Base-by-base conservation (phyloP, 2,888 invertebrate species). In the Antheraea yamamai region DNA sequence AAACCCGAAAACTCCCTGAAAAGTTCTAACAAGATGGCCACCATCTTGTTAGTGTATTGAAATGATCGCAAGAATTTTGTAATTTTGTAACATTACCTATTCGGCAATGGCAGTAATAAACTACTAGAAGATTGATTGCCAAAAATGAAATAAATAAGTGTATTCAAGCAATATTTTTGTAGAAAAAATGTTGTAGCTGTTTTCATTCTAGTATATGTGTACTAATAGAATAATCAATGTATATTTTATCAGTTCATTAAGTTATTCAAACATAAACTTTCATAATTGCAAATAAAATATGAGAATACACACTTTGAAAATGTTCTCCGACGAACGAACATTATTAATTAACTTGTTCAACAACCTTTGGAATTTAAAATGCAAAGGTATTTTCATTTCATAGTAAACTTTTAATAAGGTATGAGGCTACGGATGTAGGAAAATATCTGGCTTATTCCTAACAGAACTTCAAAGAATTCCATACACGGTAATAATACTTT, bases 401-500 rank as follows among this genome's bases (percentile, higher is more conserved):
- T 26, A 26, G 14, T 23, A 23, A 64, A 64, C 64, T 64, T 64
- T 64, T 23, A 64, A 64, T 64, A 64, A 26, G 64, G 64, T 26
- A 64, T 26, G 64, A 64, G 14, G 2, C 12, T 64, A 64, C 26
- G 64, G 14, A 10, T 23, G 23, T 2, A 61, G 23, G 26, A 23
- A 64, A 26, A 26, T 64, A 0, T 64, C 64, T 23, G 64, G 64
- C 14, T 64, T 26, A 12, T 16, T 18, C n/a, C 26, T 39, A 70
- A 30, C 26, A 10, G 55, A 74, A 35, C 70, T 74, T 70, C 55
- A 55, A 23, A 8, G 30, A 70, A n/a, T 68, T 68, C 52, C 74
- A 68, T 58, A 61, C 20, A 74, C 52, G 52, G 20, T 55, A 18
- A 52, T 26, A 74, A 52, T 26, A 74, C 66, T 74, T 74, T 26